A percentile compares a stretch with the other conserved stretches of the same genome.
phyloP scores from a whole-genome alignment of 2,888 invertebrate species.

The Agrochola lota region DNA sequence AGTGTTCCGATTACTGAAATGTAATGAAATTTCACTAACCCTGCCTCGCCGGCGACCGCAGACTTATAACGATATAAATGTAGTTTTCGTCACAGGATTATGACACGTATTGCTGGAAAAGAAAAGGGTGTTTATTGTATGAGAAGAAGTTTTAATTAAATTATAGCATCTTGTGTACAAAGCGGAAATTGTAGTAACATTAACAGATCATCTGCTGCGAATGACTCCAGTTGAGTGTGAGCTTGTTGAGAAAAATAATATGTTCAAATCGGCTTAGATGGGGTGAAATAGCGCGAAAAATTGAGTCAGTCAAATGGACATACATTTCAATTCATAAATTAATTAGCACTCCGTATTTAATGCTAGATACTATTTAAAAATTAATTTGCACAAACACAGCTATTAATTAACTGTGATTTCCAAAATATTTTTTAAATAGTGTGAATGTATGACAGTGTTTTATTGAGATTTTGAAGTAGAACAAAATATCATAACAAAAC shows the following conservation, averaged over 20 bases:
- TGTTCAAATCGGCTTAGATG: neutral
- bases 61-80: slow-evolving; percentile 63
- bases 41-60: slow-evolving; percentile 52
- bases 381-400: too few species aligned
- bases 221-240: slow-evolving; percentile 39
- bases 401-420: too few species aligned
- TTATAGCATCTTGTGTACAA: slow-evolving; percentile 68
- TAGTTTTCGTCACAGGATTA: slow-evolving; percentile 42
- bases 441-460: too few species aligned
- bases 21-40: slow-evolving; percentile 76
- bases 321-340: neutral
- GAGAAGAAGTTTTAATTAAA: slow-evolving; percentile 71
- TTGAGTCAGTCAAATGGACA: neutral
- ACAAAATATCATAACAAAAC: too few species aligned
- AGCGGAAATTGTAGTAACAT: slow-evolving; percentile 64
- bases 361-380: neutral
- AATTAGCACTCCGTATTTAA: neutral
- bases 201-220: slow-evolving; percentile 69
- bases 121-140: slow-evolving; percentile 51
- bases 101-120: slow-evolving; percentile 35
- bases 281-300: too few species aligned
- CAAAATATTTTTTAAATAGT: too few species aligned
- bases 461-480: too few species aligned
- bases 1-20: slow-evolving; percentile 71
- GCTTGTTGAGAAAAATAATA: slow-evolving; percentile 32